Base-by-base conservation (phyloP, 2,113 vertebrate species). In the Pterocles orientalis region DNA sequence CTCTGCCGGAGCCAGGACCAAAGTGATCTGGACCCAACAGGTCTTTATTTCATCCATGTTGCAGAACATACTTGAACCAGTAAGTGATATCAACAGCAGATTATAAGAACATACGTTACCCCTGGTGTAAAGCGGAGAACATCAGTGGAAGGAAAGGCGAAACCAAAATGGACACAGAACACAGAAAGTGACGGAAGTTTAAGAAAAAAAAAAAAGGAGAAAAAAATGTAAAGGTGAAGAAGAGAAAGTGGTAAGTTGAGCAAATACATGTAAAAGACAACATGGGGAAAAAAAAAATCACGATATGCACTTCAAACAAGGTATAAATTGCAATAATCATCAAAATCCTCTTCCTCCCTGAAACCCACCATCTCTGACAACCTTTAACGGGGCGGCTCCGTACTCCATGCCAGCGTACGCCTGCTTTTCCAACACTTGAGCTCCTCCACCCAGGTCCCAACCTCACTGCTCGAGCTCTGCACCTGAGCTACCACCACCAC, bases 371-470 rank as follows among this genome's bases (percentile, higher is more conserved):
- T 28, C 10, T 34, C 7, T 0, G 4, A 43, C 39, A 41, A 29
- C 31, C 24, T 19, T 18, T 19, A 43, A 8, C 34, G 34, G n/a
- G 50, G 47, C 17, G 0, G 12, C n/a, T 26, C n/a, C 25, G 9
- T 7, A 47, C 1, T 1, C 26, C 18, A 15, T 2, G 28, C 25
- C 72, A 51, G 48, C 0, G 15, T 7, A 79, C 51, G 39, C 29
- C 29, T 19, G 50, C 25, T 14, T 54, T 61, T 45, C 64, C 66
- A 50, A 31, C 7, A 50, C n/a, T 1, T 18, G 26, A 88, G 47
- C 19, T 72, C 20, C 57, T 77, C 34, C 58, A 77, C 6, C 53
- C 33, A 58, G 18, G 21, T 48, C 56, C 45, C 56, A 53, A 8
- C 50, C n/a, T 57, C 48, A 6, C 34, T 17, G 47, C 29, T 77